Evolutionary conservation across 2,888 invertebrate genomes (phyloP), one percentile per base, ranked within the genome.

Genomic region (Branchipolynoe longqiensis): DNA sequence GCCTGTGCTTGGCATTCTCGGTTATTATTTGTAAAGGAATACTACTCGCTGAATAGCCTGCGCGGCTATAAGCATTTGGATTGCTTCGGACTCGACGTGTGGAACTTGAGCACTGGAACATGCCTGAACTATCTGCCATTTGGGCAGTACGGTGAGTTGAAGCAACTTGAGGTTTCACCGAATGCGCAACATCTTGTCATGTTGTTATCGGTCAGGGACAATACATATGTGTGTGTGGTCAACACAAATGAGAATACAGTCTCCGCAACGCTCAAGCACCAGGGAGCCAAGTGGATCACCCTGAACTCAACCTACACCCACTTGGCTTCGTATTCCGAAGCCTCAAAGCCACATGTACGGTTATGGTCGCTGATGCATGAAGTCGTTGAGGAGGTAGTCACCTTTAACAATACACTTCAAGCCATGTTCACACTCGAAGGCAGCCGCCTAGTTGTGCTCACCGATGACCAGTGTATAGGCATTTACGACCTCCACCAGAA

Each of bases 11-110:
- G 86, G 38, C 38, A 31, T 1, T 48, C 83, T 14, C 83, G 88
- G 8, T 83, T 87, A 8, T 54, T 88, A 56, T 88, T 87, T 54
- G 85, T 89, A 31, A 89, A 89, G 84, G 84, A 83, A 36, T 87
- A 86, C 82, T 88, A 87, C 85, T 85, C 85, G 82, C 87, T 84
- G 22, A 89, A 89, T 83, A 89, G 88, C 69, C 86, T 86, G 14
- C 87, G 87, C 54, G 89, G 89, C 1, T 91, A 90, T 85, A 90
- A 90, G 82, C 90, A 86, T 84, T 88, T 90, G 48, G 90, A 90
- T 85, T 89, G 87, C 78, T 91, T 90, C 84, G 90, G 91, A 2
- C 86, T 91, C 18, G 91, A 91, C 69, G 86, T 90, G 36, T 90
- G 89, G 89, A 89, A 89, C 83, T 12, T 90, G 38, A 82, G 59